These are phyloP conservation scores for Poeciliopsis turneri DNA, from an alignment of 2,797 vertebrate genomes.

Conservation along the genomic window DNA sequence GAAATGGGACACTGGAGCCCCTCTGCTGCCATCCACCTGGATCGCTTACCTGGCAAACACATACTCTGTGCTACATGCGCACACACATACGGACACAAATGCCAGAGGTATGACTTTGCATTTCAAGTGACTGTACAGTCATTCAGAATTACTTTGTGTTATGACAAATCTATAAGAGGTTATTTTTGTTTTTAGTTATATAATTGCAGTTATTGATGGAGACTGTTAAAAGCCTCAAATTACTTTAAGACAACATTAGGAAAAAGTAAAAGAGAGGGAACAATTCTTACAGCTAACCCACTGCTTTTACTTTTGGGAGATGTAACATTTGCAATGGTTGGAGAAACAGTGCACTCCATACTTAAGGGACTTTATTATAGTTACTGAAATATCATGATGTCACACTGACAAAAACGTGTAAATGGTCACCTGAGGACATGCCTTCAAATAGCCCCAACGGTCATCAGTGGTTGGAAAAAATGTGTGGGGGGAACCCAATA, in stretches of 20 bases:
- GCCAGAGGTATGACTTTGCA: slow-evolving; percentile 25
- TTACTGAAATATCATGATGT: neutral
- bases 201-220: neutral
- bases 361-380: neutral
- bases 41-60: slow-evolving; percentile 68
- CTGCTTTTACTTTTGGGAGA: neutral
- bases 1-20: slow-evolving; percentile 73
- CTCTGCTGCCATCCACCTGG: slow-evolving; percentile 66
- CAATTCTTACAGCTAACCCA: neutral
- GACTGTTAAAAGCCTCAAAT: neutral
- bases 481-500: neutral
- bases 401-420: neutral
- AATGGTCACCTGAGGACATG: neutral
- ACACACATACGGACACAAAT: slow-evolving; percentile 40
- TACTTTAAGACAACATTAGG: neutral
- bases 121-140: neutral
- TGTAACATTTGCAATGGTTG: neutral
- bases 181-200: too few species aligned
- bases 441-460: neutral
- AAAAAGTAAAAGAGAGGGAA: neutral
- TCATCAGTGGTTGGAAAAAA: neutral
- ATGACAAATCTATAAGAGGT: neutral
- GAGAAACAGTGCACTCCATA: neutral
- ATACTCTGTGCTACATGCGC: slow-evolving; percentile 6
- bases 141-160: slow-evolving; percentile 3